A percentile compares a stretch with the other conserved stretches of the same genome.
phyloP scores from a whole-genome alignment of 2,888 invertebrate genomes.

The Anoncus sp. region DNA sequence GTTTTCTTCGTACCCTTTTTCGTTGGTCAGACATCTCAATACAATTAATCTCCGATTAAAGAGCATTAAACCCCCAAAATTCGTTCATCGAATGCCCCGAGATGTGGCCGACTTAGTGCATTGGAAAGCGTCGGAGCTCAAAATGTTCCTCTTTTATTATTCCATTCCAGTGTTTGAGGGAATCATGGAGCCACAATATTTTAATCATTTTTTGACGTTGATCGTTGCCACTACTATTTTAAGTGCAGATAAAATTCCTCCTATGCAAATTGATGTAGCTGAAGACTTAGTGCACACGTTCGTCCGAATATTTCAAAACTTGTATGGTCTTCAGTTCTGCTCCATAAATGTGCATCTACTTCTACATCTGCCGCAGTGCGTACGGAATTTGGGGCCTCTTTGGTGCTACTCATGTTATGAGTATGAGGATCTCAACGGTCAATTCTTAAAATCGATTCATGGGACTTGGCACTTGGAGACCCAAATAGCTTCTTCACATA shows the following conservation, averaged over 20 bases:
- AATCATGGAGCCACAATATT: slow-evolving; percentile 48
- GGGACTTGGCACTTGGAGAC: slow-evolving; percentile 56
- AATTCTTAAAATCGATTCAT: slow-evolving; percentile 50
- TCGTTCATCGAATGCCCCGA: slow-evolving; percentile 61
- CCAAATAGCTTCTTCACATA: slow-evolving; percentile 44
- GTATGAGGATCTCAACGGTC: slow-evolving; percentile 62
- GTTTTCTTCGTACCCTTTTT: slow-evolving; percentile 41
- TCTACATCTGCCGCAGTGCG: slow-evolving; percentile 52
- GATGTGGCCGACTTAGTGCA: slow-evolving; percentile 51
- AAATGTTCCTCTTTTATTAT: slow-evolving; percentile 60
- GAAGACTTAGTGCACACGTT: slow-evolving; percentile 43
- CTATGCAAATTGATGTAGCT: slow-evolving; percentile 30
- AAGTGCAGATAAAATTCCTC: slow-evolving; percentile 41
- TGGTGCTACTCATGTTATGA: slow-evolving; percentile 57
- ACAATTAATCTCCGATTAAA: slow-evolving; percentile 41
- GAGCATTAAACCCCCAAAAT: slow-evolving; percentile 61
- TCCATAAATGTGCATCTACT: slow-evolving; percentile 53
- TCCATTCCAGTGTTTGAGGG: slow-evolving; percentile 51
- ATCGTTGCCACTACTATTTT: slow-evolving; percentile 45
- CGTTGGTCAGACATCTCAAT: slow-evolving; percentile 45
- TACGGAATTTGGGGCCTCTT: slow-evolving; percentile 51
- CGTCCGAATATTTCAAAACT: slow-evolving; percentile 46
- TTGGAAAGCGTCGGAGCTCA: slow-evolving; percentile 67
- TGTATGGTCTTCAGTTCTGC: slow-evolving; percentile 50
- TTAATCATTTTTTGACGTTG: slow-evolving; percentile 49